Base-by-base conservation (phyloP, 64 coral and sea anemone genomes). In the Porites lutea region DNA sequence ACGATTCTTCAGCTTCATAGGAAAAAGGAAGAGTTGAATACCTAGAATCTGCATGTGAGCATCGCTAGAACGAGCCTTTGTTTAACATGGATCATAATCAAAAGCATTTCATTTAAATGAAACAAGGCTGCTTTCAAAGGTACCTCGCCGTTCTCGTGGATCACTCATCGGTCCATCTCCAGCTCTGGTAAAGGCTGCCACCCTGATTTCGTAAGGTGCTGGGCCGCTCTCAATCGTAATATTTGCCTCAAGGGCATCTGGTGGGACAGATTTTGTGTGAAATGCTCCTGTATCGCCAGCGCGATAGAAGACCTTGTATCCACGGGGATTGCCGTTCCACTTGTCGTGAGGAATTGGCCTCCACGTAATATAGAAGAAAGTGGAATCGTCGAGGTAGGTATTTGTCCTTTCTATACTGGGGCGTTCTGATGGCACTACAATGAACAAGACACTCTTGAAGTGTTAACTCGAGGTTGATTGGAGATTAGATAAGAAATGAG, bases 251-350 rank as follows among this genome's bases (percentile, higher is more conserved):
- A 51, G 13, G 61, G 21, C 81, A 45, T 65, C 19, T 10, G 61
- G 61, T 20, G 9, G 19, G 18, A 83, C 81, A 2, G 61, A 22
- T 12, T n/a, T 51, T 3, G 18, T 3, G 14, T 14, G 52, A 51
- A 48, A 83, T 21, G 66, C 2, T 16, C 15, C 81, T 57, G 7
- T 7, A 13, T 21, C 6, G 6, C 63, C 61, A 9, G 5, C 3
- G 1, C 81, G 61, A 64, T 83, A 67, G 21, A 51, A 83, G 0
- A 83, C 45, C 9, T 52, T 65, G 62, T 83, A 83, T 65, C 81
- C 81, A 19, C 66, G 7, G 8, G 68, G 52, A 2, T 10, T 13
- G 3, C 81, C 81, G 3, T 83, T 19, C 15, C 66, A 46, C 6
- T 11, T 21, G 7, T 83, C 43, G 12, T 19, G 48, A 6, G 81